Conservation (phyloP, 2,888 invertebrate species). For the Ptilodon capucinus region DNA sequence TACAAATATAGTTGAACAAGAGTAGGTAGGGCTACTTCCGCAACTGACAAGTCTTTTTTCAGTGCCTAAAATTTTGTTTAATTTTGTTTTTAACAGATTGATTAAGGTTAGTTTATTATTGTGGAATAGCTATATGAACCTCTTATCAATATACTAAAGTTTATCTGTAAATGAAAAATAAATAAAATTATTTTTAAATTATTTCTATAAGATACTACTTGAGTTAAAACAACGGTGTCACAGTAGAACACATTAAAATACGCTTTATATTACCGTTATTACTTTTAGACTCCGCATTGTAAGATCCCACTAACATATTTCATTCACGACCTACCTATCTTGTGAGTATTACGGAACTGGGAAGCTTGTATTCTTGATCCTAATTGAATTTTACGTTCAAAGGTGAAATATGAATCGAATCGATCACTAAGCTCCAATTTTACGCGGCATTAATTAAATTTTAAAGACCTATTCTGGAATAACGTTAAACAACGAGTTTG, state of each 20-base stretch:
- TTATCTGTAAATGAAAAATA: too few relatives aligned
- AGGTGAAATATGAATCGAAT: constrained; percentile 23
- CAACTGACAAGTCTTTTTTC: too few relatives aligned
- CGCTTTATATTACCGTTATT: constrained; percentile 44
- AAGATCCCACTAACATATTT: constrained; percentile 25
- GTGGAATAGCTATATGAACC: too few relatives aligned
- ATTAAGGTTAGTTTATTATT: too few relatives aligned
- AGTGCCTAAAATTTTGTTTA: too few relatives aligned
- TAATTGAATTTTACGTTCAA: constrained; percentile 19
- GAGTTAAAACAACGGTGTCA: too few relatives aligned
- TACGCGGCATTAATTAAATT: constrained; percentile 26
- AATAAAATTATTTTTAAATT: too few relatives aligned
- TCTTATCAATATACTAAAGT: too few relatives aligned
- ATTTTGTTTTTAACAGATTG: too few relatives aligned
- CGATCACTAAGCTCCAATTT: constrained; percentile 22
- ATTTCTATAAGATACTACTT: background rate
- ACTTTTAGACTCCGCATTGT: constrained; percentile 42
- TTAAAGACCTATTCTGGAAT: constrained; percentile 23
- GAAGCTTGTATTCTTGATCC: constrained; percentile 9
- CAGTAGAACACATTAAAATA: constrained; percentile 26
- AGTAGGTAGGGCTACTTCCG: too few relatives aligned
- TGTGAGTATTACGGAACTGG: background rate
- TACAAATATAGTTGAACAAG: too few relatives aligned
- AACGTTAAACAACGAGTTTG: background rate
- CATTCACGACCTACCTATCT: constrained; percentile 24